Base-by-base conservation (phyloP, 1,140 invertebrate genomes). In the Phenacoccus solenopsis region DNA sequence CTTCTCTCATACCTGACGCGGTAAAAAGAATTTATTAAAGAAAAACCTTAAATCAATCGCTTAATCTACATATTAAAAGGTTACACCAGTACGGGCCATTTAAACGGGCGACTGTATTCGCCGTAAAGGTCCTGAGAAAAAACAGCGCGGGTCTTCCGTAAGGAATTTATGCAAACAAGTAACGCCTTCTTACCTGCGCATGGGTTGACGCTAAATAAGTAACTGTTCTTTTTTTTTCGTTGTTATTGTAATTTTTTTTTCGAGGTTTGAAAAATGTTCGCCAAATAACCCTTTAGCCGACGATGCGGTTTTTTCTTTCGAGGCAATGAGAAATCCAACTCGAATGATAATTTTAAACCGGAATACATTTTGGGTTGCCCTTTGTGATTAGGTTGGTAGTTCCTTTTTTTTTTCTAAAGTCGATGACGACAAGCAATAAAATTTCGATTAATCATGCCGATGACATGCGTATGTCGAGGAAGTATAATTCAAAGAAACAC, bases 171-270 rank as follows among this genome's bases (percentile, higher is more conserved):
- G 38, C 38, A 49, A 49, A n/a, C n/a, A 49, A 49, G 38, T 49
- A 49, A 49, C 38, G 38, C 38, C 38, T 49, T 49, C 38, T 49
- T 49, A 49, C 38, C 38, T 49, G 38, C 38, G 38, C 20, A 49
- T n/a, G 12, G 38, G 5, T 9, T n/a, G 38, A n/a, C 20, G 38
- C 38, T 16, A 49, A 49, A 49, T 49, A 49, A 49, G 5, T 49
- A 49, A 4, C 16, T 49, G 4, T 49, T 49, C 20, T 49, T 16
- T 49, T 49, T 49, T 49, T 49, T 16, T 49, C 5, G 5, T 49
- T 49, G 38, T 49, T 49, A 49, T 49, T 49, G 38, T 49, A 49
- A 49, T 49, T 49, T n/a, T n/a, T n/a, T n/a, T n/a, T 49, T 49
- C 38, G 20, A 49, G 12, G 38, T 49, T 49, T 49, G 4, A 16